phyloP scores from a whole-genome alignment of 2,797 vertebrate genomes.

The Tangara arthus region DNA sequence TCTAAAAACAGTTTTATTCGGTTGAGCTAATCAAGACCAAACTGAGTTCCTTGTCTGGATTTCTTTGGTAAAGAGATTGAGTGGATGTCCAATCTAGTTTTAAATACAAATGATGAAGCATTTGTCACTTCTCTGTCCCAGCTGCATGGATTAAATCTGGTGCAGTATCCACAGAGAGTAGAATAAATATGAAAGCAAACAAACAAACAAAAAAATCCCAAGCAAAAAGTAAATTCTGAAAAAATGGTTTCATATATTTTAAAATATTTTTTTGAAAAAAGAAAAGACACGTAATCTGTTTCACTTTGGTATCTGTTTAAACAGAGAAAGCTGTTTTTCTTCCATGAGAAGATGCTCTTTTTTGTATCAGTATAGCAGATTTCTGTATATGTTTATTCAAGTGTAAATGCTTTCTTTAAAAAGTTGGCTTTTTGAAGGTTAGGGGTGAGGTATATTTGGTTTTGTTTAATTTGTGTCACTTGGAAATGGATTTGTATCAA shows the following conservation, averaged over 20 bases:
- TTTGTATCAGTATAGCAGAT: not conserved
- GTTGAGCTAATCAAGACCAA: not conserved
- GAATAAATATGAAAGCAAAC: not conserved
- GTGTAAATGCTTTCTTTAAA: not conserved
- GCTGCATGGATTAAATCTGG: not conserved
- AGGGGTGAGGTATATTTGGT: not conserved
- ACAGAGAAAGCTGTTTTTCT: not conserved
- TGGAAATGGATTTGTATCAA: not conserved
- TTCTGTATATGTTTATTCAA: not conserved
- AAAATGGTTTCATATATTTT: not conserved
- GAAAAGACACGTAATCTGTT: not conserved
- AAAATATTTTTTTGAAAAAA: not conserved
- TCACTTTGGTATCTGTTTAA: not conserved
- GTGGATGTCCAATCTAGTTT: not conserved
- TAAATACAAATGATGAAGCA: not conserved
- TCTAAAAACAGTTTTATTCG: not conserved
- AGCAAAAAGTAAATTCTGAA: not conserved
- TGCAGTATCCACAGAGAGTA: not conserved
- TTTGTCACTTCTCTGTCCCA: not conserved
- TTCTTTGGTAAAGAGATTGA: not conserved
- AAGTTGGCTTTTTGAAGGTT: not conserved
- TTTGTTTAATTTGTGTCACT: not conserved
- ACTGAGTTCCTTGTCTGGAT: not conserved
- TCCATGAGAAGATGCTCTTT: not conserved
- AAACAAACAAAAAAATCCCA: not conserved